Percentiles rank a stretch among this genome's conserved stretches.
These are phyloP conservation scores for Drosophila tsacasi DNA, from an alignment of 1,140 invertebrate species.

Conservation along the genomic window DNA sequence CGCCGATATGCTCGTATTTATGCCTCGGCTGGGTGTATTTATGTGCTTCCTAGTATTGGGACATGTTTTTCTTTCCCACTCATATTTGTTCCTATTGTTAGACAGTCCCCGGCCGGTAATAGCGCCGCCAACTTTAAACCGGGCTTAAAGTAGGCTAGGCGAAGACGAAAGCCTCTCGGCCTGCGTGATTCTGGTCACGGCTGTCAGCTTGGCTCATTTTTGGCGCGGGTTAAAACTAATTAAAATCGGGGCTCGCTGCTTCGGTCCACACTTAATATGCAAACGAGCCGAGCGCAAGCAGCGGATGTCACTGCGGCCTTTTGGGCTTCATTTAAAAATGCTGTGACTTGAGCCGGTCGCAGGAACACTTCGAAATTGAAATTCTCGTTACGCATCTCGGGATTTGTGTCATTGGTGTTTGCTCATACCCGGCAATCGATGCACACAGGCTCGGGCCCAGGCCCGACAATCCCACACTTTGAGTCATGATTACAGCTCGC, in stretches of 20 bases:
- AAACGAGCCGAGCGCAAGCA: slow-evolving; percentile 11
- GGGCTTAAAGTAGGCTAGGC: slow-evolving; percentile 22
- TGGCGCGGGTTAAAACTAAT: slow-evolving; percentile 55
- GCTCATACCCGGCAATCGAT: slow-evolving; percentile 58
- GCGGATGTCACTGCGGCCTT: slow-evolving; percentile 31
- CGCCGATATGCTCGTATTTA: slow-evolving; percentile 33
- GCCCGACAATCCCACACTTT: slow-evolving; percentile 10
- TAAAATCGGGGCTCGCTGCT: slow-evolving; percentile 53
- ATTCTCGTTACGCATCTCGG: slow-evolving; percentile 50
- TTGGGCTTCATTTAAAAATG: slow-evolving; percentile 64
- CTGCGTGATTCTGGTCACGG: slow-evolving; percentile 56
- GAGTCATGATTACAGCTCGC: slow-evolving; percentile 31
- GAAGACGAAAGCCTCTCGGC: slow-evolving; percentile 21
- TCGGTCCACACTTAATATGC: slow-evolving; percentile 40
- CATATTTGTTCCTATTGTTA: slow-evolving; percentile 49
- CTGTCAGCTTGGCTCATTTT: slow-evolving; percentile 63
- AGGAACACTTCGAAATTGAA: slow-evolving; percentile 62
- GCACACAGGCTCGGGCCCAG: slow-evolving; percentile 19
- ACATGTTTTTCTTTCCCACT: slow-evolving; percentile 25
- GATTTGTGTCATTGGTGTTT: slow-evolving; percentile 46
- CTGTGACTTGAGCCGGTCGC: slow-evolving; percentile 44
- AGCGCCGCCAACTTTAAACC: slow-evolving; percentile 42
- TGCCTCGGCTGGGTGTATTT: slow-evolving; percentile 14
- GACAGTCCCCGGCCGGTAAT: not conserved
- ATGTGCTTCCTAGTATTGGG: slow-evolving; percentile 9